phyloP scores from a whole-genome alignment of 2,888 invertebrate genomes.

The Zygothrica quintamaculata region DNA sequence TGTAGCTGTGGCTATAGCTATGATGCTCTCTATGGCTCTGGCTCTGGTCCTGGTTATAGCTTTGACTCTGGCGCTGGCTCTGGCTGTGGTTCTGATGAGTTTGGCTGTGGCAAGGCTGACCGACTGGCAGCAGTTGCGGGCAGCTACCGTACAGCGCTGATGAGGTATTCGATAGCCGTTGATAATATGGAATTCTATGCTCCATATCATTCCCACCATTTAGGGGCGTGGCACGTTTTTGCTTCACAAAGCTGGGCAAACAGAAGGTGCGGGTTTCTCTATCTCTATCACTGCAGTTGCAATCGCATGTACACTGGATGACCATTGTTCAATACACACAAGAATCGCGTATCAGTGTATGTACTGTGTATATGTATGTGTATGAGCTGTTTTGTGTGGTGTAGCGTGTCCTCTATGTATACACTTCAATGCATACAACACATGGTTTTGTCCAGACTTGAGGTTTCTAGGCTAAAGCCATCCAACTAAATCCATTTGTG shows the following conservation, averaged over 20 bases:
- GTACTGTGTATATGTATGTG: constrained; percentile 13
- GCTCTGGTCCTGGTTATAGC: constrained; percentile 25
- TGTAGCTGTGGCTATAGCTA: constrained; percentile 10
- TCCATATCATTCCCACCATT: constrained; percentile 79
- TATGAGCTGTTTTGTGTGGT: constrained; percentile 11
- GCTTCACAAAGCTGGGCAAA: constrained; percentile 51
- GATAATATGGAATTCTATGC: constrained; percentile 72
- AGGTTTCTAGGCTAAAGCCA: constrained; percentile 59
- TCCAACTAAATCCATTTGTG: constrained; percentile 59
- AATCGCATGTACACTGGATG: constrained; percentile 83
- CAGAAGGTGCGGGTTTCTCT: constrained; percentile 73
- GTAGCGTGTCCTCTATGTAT: constrained; percentile 8
- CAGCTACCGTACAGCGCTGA: constrained; percentile 82
- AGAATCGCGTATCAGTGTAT: constrained; percentile 11
- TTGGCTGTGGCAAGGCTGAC: constrained; percentile 20
- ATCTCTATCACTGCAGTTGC: constrained; percentile 83
- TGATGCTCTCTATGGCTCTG: constrained; percentile 21
- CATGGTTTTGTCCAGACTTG: constrained; percentile 54
- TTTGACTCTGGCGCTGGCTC: constrained; percentile 5
- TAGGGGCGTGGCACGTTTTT: constrained; percentile 42
- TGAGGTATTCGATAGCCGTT: constrained; percentile 81
- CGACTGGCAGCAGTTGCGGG: constrained; percentile 74
- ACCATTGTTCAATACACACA: constrained; percentile 71
- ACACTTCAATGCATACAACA: constrained; percentile 55
- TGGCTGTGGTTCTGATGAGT: constrained; percentile 10